phyloP scores from a whole-genome alignment of 1,140 invertebrate species.

The Caenorhabditis briggsae region DNA sequence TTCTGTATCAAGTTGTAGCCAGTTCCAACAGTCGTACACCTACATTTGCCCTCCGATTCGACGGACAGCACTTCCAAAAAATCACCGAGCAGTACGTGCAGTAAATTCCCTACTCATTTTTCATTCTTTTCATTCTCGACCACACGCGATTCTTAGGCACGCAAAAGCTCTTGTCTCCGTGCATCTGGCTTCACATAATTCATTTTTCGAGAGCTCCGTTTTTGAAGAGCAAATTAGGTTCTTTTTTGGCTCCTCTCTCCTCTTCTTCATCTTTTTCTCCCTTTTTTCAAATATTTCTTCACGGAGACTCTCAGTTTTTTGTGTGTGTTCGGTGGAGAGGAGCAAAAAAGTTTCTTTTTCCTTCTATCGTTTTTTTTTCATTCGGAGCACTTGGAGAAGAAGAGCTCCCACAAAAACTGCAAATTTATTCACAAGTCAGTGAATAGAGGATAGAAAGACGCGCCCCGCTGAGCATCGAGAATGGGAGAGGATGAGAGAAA shows the following conservation, averaged over 20 bases:
- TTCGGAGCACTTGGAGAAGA: slow-evolving; percentile 29
- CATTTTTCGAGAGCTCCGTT: slow-evolving; percentile 51
- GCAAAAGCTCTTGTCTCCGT: slow-evolving; percentile 37
- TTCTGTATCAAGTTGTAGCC: slow-evolving; percentile 28
- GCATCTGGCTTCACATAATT: slow-evolving; percentile 48
- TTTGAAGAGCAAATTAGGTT: slow-evolving; percentile 56
- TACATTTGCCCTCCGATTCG: slow-evolving; percentile 40
- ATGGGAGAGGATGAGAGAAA: neutral
- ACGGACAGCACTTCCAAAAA: slow-evolving; percentile 38
- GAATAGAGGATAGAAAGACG: slow-evolving; percentile 40
- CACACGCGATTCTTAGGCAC: slow-evolving; percentile 54
- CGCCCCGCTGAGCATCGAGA: slow-evolving; percentile 10
- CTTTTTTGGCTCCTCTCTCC: slow-evolving; percentile 21
- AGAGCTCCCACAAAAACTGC: slow-evolving; percentile 49
- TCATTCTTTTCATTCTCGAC: slow-evolving; percentile 25
- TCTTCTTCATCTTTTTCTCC: neutral
- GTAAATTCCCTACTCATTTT: slow-evolving; percentile 45
- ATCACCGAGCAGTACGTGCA: slow-evolving; percentile 53
- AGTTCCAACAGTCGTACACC: slow-evolving; percentile 20
- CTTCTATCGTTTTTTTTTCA: neutral
- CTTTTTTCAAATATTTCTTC: neutral
- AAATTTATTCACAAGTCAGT: slow-evolving; percentile 54
- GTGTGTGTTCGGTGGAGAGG: slow-evolving; percentile 14
- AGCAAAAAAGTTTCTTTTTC: neutral
- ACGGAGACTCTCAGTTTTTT: slow-evolving; percentile 10